Conservation (phyloP, 2,888 invertebrate genomes). For the Rhingia campestris region DNA sequence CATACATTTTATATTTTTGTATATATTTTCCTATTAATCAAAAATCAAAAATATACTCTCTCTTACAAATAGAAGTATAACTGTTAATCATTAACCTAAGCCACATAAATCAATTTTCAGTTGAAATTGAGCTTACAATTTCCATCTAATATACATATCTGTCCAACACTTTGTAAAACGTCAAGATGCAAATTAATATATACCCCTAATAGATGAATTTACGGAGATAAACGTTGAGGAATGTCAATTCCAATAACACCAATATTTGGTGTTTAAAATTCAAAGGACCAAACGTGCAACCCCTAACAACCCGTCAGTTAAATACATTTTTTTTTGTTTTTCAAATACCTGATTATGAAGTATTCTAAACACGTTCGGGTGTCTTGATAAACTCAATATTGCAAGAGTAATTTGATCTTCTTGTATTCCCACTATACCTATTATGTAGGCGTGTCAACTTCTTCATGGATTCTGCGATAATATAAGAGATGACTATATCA, state of each 20-base stretch:
- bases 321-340: slow-evolving; percentile 45
- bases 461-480: slow-evolving; percentile 52
- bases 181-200: not conserved
- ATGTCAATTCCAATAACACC: slow-evolving; percentile 69
- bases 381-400: slow-evolving; percentile 73
- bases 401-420: slow-evolving; percentile 72
- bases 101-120: too few relatives aligned
- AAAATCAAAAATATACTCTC: too few relatives aligned
- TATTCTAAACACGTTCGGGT: slow-evolving; percentile 69
- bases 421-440: slow-evolving; percentile 65
- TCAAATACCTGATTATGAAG: slow-evolving; percentile 62
- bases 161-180: not conserved
- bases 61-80: too few relatives aligned
- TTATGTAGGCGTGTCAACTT: slow-evolving; percentile 52
- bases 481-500: slow-evolving; percentile 43
- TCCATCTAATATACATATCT: too few relatives aligned
- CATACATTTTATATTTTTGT: too few relatives aligned
- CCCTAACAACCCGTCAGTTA: slow-evolving; percentile 57
- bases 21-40: too few relatives aligned
- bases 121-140: too few relatives aligned
- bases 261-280: slow-evolving; percentile 67
- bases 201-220: slow-evolving; percentile 10
- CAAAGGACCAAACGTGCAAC: slow-evolving; percentile 48
- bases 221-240: slow-evolving; percentile 51
- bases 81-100: too few relatives aligned